A percentile compares a stretch with the other conserved stretches of the same genome.
These are phyloP conservation scores for Oceanites oceanicus DNA, from an alignment of 2,113 vertebrate genomes.

Conservation along the genomic window DNA sequence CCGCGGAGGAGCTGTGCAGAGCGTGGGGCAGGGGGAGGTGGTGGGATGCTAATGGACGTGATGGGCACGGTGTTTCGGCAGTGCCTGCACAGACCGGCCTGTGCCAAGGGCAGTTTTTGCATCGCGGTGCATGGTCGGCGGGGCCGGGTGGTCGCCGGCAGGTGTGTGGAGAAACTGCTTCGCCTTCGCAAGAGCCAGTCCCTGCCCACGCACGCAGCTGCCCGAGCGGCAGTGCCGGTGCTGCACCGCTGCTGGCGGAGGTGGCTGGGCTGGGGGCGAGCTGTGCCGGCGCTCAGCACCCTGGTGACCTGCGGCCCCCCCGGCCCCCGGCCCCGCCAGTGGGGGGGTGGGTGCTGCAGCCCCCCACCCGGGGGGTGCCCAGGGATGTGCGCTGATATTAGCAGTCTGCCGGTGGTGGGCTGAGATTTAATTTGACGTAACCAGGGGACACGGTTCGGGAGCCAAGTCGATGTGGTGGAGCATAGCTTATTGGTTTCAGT, in stretches of 20 bases:
- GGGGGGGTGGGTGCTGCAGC: not conserved
- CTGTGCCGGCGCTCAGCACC: fast-evolving
- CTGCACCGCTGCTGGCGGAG: fast-evolving
- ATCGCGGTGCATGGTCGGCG: fast-evolving
- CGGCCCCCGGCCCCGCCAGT: fast-evolving
- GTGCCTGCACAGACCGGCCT: not conserved
- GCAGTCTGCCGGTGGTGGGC: not conserved
- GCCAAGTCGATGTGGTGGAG: conserved; percentile 5
- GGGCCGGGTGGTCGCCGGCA: not conserved
- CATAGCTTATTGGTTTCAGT: conserved; percentile 62
- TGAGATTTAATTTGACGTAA: conserved; percentile 18
- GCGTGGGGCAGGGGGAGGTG: not conserved
- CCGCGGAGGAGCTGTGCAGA: not conserved
- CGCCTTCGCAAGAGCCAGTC: not conserved
- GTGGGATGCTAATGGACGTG: not conserved
- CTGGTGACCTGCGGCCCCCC: fast-evolving
- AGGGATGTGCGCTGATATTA: not conserved
- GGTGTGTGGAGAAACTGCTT: not conserved
- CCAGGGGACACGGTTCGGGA: not conserved
- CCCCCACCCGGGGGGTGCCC: not conserved
- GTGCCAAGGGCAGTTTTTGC: not conserved
- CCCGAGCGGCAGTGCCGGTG: fast-evolving
- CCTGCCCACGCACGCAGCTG: fast-evolving
- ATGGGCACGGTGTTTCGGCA: no score
- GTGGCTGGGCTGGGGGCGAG: not conserved